phyloP scores from a whole-genome alignment of 2,888 invertebrate species.

The Hydropsyche betteni region DNA sequence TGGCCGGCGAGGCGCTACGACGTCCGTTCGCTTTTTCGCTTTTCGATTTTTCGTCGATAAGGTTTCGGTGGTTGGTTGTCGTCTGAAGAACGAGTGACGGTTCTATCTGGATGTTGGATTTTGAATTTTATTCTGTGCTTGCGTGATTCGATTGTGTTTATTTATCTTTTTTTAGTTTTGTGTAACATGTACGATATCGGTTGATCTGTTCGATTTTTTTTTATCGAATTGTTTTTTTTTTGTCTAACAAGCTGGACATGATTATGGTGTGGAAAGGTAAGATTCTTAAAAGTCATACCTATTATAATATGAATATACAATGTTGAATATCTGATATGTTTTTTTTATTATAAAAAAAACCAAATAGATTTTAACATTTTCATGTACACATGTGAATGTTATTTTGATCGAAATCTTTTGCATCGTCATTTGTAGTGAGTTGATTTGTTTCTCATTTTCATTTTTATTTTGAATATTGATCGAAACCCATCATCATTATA shows the following conservation, averaged over 20 bases:
- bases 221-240: neutral
- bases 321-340: too few species aligned
- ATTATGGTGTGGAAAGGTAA: slow-evolving; percentile 51
- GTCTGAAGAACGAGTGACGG: neutral
- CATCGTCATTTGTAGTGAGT: too few species aligned
- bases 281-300: neutral
- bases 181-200: slow-evolving; percentile 50
- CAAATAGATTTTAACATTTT: too few species aligned
- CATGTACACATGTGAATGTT: too few species aligned
- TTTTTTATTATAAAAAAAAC: too few species aligned
- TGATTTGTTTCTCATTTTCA: too few species aligned
- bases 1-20: slow-evolving; percentile 32
- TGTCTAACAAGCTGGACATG: slow-evolving; percentile 48
- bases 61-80: too few species aligned
- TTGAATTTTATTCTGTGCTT: slow-evolving; percentile 20
- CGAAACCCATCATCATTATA: too few species aligned
- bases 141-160: neutral
- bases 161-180: neutral
- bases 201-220: slow-evolving; percentile 40
- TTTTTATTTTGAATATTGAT: too few species aligned
- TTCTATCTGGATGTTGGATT: neutral
- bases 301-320: too few species aligned
- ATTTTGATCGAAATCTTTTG: too few species aligned
- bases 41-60: too few species aligned
- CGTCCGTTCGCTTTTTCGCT: slow-evolving; percentile 5